A percentile compares a stretch with the other conserved stretches of the same genome.
phyloP scores from a whole-genome alignment of 2,113 vertebrate species.

The Etheostoma spectabile region DNA sequence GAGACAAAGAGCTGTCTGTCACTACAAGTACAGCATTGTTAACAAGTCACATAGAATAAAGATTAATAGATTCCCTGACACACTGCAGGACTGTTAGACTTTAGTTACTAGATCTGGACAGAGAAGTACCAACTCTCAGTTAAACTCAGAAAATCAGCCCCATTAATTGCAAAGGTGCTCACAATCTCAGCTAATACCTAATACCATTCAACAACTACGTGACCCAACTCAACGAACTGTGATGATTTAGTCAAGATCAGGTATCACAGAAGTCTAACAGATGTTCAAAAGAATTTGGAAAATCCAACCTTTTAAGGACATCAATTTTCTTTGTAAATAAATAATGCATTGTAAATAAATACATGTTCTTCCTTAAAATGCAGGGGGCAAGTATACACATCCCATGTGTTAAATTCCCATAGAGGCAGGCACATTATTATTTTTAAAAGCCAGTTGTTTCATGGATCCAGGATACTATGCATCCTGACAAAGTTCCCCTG shows the following conservation, averaged over 20 bases:
- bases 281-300: background rate
- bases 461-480: too few relatives aligned
- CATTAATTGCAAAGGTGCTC: background rate
- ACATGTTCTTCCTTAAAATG: too few relatives aligned
- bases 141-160: background rate
- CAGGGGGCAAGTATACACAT: too few relatives aligned
- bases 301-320: too few relatives aligned
- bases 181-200: background rate
- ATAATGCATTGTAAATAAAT: too few relatives aligned
- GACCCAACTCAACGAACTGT: background rate
- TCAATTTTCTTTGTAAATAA: too few relatives aligned
- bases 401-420: too few relatives aligned
- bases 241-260: background rate
- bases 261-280: background rate
- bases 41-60: conserved; percentile 56
- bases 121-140: background rate
- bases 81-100: conserved; percentile 15
- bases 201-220: background rate
- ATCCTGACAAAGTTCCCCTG: too few relatives aligned
- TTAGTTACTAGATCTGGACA: background rate
- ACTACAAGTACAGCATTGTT: conserved; percentile 37
- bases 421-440: too few relatives aligned
- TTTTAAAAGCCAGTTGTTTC: too few relatives aligned
- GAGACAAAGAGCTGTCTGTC: conserved; percentile 42
- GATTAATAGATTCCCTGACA: conserved; percentile 33